These are phyloP conservation scores for Capitella teleta DNA, from an alignment of 1,140 invertebrate species.

Conservation along the genomic window DNA sequence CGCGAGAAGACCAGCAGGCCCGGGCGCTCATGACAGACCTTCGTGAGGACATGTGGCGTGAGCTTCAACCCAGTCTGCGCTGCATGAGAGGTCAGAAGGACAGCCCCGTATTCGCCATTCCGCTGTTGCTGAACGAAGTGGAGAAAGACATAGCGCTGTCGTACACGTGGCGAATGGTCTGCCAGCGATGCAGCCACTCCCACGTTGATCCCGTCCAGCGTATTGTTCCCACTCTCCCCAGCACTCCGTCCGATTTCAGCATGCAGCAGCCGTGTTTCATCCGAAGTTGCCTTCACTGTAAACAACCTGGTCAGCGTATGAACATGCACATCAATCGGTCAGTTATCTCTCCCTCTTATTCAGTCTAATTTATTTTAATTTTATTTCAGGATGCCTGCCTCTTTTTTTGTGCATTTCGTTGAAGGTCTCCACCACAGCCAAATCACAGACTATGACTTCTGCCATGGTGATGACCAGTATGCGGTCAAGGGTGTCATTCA, in stretches of 20 bases:
- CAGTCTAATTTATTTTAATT: constrained; percentile 2
- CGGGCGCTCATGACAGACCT: constrained; percentile 22
- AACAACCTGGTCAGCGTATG: constrained; percentile 20
- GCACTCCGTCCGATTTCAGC: constrained; percentile 18
- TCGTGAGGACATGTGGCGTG: constrained; percentile 26
- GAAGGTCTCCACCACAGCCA: constrained; percentile 21
- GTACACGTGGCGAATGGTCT: constrained; percentile 18
- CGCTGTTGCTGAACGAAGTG: constrained; percentile 20
- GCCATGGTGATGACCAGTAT: constrained; percentile 19
- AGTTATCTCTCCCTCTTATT: no score
- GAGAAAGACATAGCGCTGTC: constrained; percentile 21
- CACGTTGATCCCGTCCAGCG: background rate
- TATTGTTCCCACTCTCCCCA: constrained; percentile 27
- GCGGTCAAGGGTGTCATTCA: constrained; percentile 25
- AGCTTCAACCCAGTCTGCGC: constrained; percentile 22
- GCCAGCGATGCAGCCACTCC: background rate
- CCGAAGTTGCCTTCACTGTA: constrained; percentile 24
- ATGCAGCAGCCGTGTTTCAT: constrained; percentile 22
- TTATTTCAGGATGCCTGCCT: constrained; percentile 20
- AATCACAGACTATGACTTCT: constrained; percentile 20
- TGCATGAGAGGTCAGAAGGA: constrained; percentile 32
- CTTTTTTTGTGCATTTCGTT: constrained; percentile 25
- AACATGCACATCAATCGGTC: constrained; percentile 27
- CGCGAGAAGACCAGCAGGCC: constrained; percentile 4
- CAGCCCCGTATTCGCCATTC: constrained; percentile 34